phyloP scores from a whole-genome alignment of 2,797 vertebrate genomes.

The Syngnathus rostellatus region DNA sequence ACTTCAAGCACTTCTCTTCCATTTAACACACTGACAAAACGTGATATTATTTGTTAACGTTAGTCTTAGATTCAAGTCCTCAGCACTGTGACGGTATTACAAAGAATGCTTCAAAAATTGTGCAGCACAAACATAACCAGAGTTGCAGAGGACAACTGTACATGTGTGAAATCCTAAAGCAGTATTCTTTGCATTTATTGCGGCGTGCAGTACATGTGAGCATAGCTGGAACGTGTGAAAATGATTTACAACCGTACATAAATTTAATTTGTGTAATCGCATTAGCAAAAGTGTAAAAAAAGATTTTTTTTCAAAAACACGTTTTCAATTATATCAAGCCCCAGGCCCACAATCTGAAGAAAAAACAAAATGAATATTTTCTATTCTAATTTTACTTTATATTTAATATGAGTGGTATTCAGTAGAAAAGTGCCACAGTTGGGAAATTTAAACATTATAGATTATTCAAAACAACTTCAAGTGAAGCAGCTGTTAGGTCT shows the following conservation, averaged over 20 bases:
- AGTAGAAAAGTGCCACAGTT: too few species aligned
- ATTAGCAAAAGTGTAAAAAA: background rate
- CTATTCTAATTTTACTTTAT: too few species aligned
- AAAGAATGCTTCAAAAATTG: background rate
- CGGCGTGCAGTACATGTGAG: background rate
- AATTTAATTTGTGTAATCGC: background rate
- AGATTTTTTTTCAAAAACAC: too few species aligned
- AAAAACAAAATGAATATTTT: background rate
- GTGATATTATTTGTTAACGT: background rate
- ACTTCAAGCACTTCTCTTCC: background rate
- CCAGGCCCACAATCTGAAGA: too few species aligned
- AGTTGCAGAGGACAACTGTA: background rate
- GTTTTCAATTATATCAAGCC: too few species aligned
- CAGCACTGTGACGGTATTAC: background rate
- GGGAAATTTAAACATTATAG: too few species aligned
- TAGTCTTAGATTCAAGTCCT: background rate
- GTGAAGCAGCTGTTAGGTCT: too few species aligned
- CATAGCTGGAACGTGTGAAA: background rate
- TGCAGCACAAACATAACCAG: background rate
- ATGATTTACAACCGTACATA: background rate
- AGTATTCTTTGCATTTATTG: background rate
- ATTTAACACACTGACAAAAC: background rate
- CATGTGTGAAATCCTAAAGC: background rate
- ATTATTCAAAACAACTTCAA: too few species aligned
- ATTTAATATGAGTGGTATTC: too few species aligned